Percentiles rank a stretch among this genome's conserved stretches.
Evolutionary conservation across 2,888 invertebrate genomes (phyloP).

Genomic region (Napeogenes inachia): DNA sequence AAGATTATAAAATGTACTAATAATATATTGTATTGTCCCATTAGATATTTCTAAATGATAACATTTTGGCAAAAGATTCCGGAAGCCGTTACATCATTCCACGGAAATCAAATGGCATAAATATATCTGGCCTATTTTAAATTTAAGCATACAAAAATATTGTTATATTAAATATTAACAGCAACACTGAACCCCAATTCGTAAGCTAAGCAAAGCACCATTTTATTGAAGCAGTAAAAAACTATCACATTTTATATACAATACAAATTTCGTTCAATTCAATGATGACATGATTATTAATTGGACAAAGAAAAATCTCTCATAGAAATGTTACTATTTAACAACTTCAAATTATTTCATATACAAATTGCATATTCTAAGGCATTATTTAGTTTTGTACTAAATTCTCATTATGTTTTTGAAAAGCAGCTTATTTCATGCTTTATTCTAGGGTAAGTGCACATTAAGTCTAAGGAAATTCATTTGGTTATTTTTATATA

Average conservation of each 20-base stretch:
- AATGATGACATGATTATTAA: too few species aligned
- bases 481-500: constrained; percentile 17
- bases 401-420: not conserved
- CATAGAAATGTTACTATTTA: constrained; percentile 2
- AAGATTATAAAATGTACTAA: not conserved
- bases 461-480: constrained; percentile 9
- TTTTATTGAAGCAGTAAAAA: constrained; percentile 22
- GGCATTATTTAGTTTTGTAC: constrained; percentile 3
- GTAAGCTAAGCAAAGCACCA: constrained; percentile 27
- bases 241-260: constrained; percentile 15
- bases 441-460: constrained; percentile 6
- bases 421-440: not conserved
- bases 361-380: constrained; percentile 11
- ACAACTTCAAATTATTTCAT: not conserved
- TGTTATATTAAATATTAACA: constrained; percentile 13
- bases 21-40: not conserved
- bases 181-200: not conserved
- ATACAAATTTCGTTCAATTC: constrained; percentile 9
- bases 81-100: not conserved
- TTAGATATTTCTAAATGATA: not conserved
- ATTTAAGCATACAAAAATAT: constrained; percentile 22
- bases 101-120: not conserved
- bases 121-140: constrained; percentile 6
- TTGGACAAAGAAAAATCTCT: constrained; percentile 7
- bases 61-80: not conserved